Evolutionary conservation across 1,140 invertebrate species (phyloP), one percentile per base, ranked within the genome.

Genomic region (Rhopalosiphum maidis): DNA sequence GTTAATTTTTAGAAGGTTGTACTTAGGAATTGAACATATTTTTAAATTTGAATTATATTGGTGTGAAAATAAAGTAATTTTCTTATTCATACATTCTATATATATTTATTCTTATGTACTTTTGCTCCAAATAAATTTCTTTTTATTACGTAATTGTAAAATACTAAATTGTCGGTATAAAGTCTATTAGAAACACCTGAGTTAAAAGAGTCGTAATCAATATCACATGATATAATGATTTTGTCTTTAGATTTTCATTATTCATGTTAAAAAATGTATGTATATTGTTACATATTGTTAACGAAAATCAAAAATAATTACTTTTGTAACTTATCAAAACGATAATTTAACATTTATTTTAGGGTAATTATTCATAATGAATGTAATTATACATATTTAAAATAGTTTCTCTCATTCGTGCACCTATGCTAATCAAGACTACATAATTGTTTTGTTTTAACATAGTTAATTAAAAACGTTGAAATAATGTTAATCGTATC

Each of bases 401-500:
- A 88, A 35, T 48, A 35, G 86, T 4, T 88, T 21, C 43, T 88
- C 43, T 88, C 18, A 48, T 88, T 88, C 21, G 86, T 88, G 86
- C 30, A 46, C 87, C 48, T 89, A 55, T 55, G 87, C 43, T 89
- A 55, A 54, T 89, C 25, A 89, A 37, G 87, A 37, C n/a, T 89
- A 37, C 37, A 25, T 55, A 89, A 89, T 89, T 89, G 87, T 89
- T 89, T 54, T 35, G 48, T 89, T 89, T 89, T 89, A 89, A 89
- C 87, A 89, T 89, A 55, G 37, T 54, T 55, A 89, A 89, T 89
- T 89, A 89, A 51, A 54, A 37, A 35, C n/a, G 87, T 54, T 21
- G 25, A 55, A 89, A 89, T 54, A 89, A 89, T 89, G 87, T 89
- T 89, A 37, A 55, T 55, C 25, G 48, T 89, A 89, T 89, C 87